phyloP scores from a whole-genome alignment of 2,888 invertebrate genomes.

The Drosophila emarginata region DNA sequence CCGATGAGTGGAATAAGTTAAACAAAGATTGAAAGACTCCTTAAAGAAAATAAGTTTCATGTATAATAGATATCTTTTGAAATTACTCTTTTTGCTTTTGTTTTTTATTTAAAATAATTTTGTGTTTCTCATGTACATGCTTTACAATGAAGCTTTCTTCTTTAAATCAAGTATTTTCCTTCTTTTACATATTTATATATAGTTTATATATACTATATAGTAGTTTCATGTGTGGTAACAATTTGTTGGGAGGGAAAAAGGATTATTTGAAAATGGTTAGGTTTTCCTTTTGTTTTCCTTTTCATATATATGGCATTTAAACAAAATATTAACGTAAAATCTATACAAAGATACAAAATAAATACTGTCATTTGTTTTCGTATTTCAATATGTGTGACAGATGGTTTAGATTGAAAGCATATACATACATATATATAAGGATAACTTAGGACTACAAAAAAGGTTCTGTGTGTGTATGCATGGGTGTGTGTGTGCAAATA shows the following conservation, averaged over 20 bases:
- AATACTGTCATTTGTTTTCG: slow-evolving; percentile 40
- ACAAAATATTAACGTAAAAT: slow-evolving; percentile 37
- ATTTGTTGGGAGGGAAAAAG: slow-evolving; percentile 41
- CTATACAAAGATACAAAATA: slow-evolving; percentile 59
- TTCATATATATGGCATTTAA: slow-evolving; percentile 44
- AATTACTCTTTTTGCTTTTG: slow-evolving; percentile 10
- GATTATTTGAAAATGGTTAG: slow-evolving; percentile 16
- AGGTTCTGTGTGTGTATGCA: slow-evolving; percentile 33
- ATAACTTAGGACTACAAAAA: slow-evolving; percentile 58
- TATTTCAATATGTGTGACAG: slow-evolving; percentile 17
- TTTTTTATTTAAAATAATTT: slow-evolving; percentile 70
- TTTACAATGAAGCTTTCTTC: slow-evolving; percentile 41
- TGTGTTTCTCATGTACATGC: slow-evolving; percentile 64
- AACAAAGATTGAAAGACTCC: slow-evolving; percentile 13
- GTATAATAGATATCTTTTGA: neutral
- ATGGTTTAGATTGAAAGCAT: slow-evolving; percentile 17
- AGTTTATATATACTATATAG: slow-evolving; percentile 13
- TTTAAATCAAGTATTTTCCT: slow-evolving; percentile 14
- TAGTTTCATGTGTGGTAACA: slow-evolving; percentile 31
- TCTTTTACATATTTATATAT: slow-evolving; percentile 12
- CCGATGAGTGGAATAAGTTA: neutral
- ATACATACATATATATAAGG: slow-evolving; percentile 27
- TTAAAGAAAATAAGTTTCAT: neutral
- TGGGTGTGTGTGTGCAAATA: slow-evolving; percentile 24
- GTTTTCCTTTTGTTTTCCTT: neutral